These are phyloP conservation scores for Ischnura elegans DNA, from an alignment of 2,888 invertebrate species.

Conservation along the genomic window DNA sequence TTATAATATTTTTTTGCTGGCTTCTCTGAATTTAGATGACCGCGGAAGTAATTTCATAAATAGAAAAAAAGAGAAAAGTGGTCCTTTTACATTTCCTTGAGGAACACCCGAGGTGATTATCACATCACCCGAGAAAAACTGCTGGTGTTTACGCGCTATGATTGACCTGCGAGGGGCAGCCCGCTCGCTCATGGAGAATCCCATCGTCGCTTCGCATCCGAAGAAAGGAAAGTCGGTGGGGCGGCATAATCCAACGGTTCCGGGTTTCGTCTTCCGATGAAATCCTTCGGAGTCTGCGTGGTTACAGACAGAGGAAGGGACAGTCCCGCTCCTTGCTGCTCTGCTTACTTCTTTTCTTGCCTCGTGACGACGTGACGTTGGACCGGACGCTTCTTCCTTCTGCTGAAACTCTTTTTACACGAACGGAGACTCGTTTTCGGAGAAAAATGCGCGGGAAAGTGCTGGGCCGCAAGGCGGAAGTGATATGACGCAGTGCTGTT, in stretches of 20 bases:
- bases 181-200: not conserved
- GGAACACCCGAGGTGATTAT: no score
- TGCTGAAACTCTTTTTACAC: not conserved
- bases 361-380: no score
- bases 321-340: not conserved
- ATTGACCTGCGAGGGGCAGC: no score
- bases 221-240: not conserved
- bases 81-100: no score
- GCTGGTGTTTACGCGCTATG: no score
- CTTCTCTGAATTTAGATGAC: no score
- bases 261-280: conserved; percentile 17
- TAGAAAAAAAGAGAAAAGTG: no score
- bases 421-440: not conserved
- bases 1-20: no score
- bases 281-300: not conserved
- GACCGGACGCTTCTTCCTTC: not conserved
- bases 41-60: no score
- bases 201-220: not conserved
- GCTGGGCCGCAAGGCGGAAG: not conserved
- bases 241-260: not conserved
- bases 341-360: not conserved
- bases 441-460: not conserved
- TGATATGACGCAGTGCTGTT: no score
- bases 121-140: no score
- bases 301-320: not conserved